Conservation (phyloP, 2,113 vertebrate genomes). For the Collichthys lucidus region DNA sequence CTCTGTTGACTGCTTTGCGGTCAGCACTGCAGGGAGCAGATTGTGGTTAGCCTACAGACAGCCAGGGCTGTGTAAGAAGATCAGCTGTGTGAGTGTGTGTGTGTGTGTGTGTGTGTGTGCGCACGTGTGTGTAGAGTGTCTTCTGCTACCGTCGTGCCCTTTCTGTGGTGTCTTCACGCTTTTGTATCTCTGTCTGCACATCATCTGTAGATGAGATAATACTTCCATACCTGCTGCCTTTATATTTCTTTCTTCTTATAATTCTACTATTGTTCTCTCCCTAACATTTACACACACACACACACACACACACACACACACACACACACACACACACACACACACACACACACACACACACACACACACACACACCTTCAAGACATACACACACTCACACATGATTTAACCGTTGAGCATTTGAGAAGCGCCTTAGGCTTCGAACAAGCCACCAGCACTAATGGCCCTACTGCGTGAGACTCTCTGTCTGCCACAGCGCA, state of each 20-base stretch:
- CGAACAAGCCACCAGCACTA: conserved; percentile 47
- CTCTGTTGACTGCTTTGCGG: conserved; percentile 90
- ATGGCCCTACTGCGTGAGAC: conserved; percentile 40
- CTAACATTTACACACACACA: not conserved
- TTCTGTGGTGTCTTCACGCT: conserved; percentile 19
- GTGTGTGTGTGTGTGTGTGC: conserved; percentile 59
- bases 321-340: conserved; percentile 40
- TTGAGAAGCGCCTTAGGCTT: conserved; percentile 56
- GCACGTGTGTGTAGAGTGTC: conserved; percentile 40
- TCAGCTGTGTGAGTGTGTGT: conserved; percentile 64
- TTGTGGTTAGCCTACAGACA: conserved; percentile 85
- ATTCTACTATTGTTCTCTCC: conserved; percentile 4
- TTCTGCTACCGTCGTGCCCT: conserved; percentile 19
- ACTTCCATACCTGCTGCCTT: not conserved
- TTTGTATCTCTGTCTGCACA: not conserved
- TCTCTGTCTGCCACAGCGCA: not conserved
- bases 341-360: too few relatives aligned
- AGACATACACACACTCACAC: conserved; percentile 15
- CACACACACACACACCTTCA: conserved; percentile 34
- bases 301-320: conserved; percentile 41
- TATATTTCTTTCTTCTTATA: not conserved
- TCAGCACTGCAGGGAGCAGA: conserved; percentile 85
- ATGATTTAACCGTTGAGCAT: conserved; percentile 43
- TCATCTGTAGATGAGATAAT: not conserved
- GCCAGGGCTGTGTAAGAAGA: conserved; percentile 81